Conservation (phyloP, 2,888 invertebrate species). For the Melieria omissa region DNA sequence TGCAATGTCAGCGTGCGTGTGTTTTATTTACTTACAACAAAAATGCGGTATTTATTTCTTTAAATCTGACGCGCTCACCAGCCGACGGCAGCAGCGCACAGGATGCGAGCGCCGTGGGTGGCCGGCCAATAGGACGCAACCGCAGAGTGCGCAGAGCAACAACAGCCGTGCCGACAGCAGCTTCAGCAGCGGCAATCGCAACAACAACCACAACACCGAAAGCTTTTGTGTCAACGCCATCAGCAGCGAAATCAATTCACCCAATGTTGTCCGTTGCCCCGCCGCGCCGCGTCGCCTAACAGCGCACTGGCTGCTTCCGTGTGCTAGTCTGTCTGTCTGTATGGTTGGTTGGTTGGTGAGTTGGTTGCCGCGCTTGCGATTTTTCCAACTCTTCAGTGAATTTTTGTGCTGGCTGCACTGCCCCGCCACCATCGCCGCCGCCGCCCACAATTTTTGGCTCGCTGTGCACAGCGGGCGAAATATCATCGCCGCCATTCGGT, state of each 20-base stretch:
- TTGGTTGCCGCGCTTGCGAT: no score
- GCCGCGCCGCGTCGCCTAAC: no score
- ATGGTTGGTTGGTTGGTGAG: no score
- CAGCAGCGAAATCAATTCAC: slow-evolving; percentile 48
- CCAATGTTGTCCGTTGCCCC: no score
- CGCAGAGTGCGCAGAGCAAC: slow-evolving; percentile 27
- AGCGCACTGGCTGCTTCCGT: no score
- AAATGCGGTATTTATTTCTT: not conserved
- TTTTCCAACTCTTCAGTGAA: no score
- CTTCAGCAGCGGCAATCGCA: slow-evolving; percentile 42
- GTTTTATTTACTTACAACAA: not conserved
- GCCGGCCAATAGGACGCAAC: slow-evolving; percentile 33
- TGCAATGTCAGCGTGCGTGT: not conserved
- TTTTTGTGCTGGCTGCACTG: no score
- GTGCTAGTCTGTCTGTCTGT: no score
- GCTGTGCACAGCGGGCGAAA: no score
- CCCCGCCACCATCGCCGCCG: no score
- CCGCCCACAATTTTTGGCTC: no score
- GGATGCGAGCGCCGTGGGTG: slow-evolving; percentile 22
- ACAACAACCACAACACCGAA: slow-evolving; percentile 41
- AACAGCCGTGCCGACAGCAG: slow-evolving; percentile 30
- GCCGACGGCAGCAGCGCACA: not conserved
- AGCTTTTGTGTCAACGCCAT: slow-evolving; percentile 62
- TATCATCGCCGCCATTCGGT: no score
- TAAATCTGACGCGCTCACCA: not conserved